Percentiles rank a stretch among this genome's conserved stretches.
phyloP scores from a whole-genome alignment of 2,888 invertebrate species.

The Tetranychus truncatus region DNA sequence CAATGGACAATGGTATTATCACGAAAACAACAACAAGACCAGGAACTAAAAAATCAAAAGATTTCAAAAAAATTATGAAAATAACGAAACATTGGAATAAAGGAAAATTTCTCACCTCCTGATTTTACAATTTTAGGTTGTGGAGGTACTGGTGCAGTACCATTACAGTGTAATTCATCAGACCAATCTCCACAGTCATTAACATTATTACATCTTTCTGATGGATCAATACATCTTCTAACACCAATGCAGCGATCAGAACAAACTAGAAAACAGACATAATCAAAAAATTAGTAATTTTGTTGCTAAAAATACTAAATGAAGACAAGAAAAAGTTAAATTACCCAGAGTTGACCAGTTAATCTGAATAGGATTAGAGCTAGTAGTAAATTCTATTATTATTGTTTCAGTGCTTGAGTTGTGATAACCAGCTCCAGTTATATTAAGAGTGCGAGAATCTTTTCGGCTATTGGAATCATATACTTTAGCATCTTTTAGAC shows the following conservation, averaged over 20 bases:
- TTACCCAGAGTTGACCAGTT: background rate
- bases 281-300: background rate
- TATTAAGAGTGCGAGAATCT: background rate
- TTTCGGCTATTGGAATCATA: background rate
- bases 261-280: background rate
- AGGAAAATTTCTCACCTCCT: background rate
- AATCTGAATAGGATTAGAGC: background rate
- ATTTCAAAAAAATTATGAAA: background rate
- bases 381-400: background rate
- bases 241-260: background rate
- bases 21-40: conserved; percentile 14
- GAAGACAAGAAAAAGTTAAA: background rate
- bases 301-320: background rate
- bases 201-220: conserved; percentile 4
- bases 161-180: conserved; percentile 15
- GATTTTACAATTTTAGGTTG: background rate
- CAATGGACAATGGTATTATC: conserved; percentile 8
- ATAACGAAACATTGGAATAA: background rate
- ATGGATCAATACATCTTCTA: background rate
- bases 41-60: conserved; percentile 7
- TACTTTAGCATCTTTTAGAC: background rate
- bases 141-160: background rate
- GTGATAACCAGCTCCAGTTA: background rate
- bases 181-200: conserved; percentile 17
- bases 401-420: background rate